Evolutionary conservation across 1,140 invertebrate species (phyloP), one percentile per base, ranked within the genome.

Genomic region (Cardiocondyla obscurior): DNA sequence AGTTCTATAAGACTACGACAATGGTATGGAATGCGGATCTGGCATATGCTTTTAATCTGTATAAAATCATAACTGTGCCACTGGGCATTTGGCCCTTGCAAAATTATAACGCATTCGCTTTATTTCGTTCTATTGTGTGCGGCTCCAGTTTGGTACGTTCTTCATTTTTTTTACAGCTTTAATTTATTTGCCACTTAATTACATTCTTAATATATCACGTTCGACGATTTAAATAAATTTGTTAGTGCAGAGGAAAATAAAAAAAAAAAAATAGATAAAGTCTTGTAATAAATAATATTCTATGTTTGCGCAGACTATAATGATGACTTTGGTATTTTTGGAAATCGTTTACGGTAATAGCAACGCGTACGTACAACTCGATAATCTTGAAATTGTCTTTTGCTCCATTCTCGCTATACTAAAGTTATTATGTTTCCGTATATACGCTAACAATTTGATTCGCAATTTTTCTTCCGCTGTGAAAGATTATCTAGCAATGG

Each of bases 41-140:
- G 0, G 7, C 51, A 0, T 70, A 53, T 33, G 81, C 73, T 33
- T 79, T 76, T 72, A 70, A 22, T 10, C 62, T 51, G 4, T 8
- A 57, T 5, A 82, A 81, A 28, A 2, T 81, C 8, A 1, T 83
- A 19, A 49, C 81, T 16, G 36, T 44, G 33, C 84, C 81, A 7
- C 7, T 83, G 14, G 85, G 87, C 1, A 46, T 65, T 5, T 89
- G 87, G 86, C 87, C 81, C 0, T 28, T 88, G 8, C 51, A 81
- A 10, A 1, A 67, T 2, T 53, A 84, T 28, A 46, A 81, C 12
- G 10, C n/a, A 0, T 77, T 60, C 10, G 19, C 84, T 5, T 46
- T 19, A 22, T 0, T 55, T 0, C 60, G 81, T 1, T 8, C 30
- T 12, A 12, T 36, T 2, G 0, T 85, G 12, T 10, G 28, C 2